phyloP scores from a whole-genome alignment of 1,140 invertebrate species.

The Leptoteleia sp. region DNA sequence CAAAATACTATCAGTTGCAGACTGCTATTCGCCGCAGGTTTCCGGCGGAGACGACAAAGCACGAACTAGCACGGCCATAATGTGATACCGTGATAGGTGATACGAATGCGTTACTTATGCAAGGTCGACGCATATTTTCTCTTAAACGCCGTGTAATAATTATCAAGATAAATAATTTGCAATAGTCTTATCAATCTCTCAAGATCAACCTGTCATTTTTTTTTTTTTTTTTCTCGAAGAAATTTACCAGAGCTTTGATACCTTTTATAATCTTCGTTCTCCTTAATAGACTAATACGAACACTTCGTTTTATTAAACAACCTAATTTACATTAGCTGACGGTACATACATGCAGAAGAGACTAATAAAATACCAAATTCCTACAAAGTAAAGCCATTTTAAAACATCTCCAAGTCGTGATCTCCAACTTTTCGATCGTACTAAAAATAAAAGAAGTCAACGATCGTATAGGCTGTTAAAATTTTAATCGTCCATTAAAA shows the following conservation, averaged over 20 bases:
- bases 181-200: conserved; percentile 36
- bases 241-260: no score
- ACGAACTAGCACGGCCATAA: conserved; percentile 50
- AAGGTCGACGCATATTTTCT: conserved; percentile 53
- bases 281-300: no score
- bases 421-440: no score
- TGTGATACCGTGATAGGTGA: conserved; percentile 56
- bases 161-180: conserved; percentile 41
- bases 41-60: conserved; percentile 59
- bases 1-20: conserved; percentile 55
- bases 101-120: conserved; percentile 41
- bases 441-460: no score
- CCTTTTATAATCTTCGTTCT: no score
- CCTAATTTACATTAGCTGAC: no score
- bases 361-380: no score
- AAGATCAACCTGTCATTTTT: background rate
- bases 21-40: conserved; percentile 41
- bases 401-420: no score
- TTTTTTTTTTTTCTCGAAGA: no score
- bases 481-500: conserved; percentile 9
- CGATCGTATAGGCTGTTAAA: conserved; percentile 5
- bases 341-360: no score
- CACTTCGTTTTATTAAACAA: no score
- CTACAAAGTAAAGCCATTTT: no score
- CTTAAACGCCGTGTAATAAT: conserved; percentile 27